phyloP scores from a whole-genome alignment of 2,797 vertebrate species.

The Anguilla megastoma region DNA sequence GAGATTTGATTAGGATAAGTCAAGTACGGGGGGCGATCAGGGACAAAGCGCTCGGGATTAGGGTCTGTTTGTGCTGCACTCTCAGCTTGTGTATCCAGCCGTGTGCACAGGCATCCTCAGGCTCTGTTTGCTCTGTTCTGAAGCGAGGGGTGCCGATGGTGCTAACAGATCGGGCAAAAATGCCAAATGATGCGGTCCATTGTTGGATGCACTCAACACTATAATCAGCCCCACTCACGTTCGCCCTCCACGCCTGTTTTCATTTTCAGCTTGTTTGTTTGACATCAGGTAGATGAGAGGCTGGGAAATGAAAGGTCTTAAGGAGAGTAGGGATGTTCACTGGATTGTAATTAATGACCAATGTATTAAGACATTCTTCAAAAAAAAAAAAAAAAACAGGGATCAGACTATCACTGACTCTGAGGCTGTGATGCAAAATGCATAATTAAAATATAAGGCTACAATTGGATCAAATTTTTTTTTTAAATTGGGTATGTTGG shows the following conservation, averaged over 20 bases:
- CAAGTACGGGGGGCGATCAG: slow-evolving; percentile 54
- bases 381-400: no score
- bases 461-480: no score
- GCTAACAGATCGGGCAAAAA: not conserved
- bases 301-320: not conserved
- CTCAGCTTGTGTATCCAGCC: not conserved
- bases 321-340: not conserved
- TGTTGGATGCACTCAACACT: not conserved
- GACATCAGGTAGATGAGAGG: not conserved
- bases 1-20: slow-evolving; percentile 54
- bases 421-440: no score
- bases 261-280: not conserved
- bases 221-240: not conserved
- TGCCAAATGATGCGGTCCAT: not conserved
- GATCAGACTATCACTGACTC: no score
- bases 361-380: no score
- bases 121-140: not conserved
- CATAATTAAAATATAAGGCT: no score
- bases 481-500: no score
- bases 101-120: not conserved
- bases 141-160: not conserved
- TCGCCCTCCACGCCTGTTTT: not conserved
- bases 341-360: not conserved
- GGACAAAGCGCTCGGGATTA: slow-evolving; percentile 51
- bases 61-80: slow-evolving; percentile 35